Evolutionary conservation across 2,797 vertebrate species (phyloP), one percentile per base, ranked within the genome.

Genomic region (Adrianichthys oophorus): DNA sequence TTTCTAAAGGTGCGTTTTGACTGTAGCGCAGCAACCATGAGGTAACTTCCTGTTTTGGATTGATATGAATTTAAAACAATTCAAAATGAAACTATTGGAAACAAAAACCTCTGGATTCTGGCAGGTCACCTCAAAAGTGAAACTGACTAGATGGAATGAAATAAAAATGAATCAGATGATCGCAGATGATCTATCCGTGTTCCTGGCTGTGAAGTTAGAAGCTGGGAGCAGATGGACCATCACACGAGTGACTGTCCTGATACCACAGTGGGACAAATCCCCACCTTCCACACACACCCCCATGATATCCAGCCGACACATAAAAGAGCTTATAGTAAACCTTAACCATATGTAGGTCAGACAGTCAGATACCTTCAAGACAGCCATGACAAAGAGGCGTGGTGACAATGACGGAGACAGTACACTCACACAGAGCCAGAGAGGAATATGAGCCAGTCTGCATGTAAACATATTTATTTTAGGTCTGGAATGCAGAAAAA

Each of bases 311-410:
- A 56, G 48, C 53, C 48, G 4, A 70, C 61, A 72, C 62, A 72
- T 19, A 65, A 55, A 62, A 50, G 37, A 58, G 58, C 51, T 55
- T 23, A 29, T 46, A 59, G 61, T 68, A 77, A 87, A 85, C 74
- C 56, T 71, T 32, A 47, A 73, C 71, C 82, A 84, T 82, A 78
- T 85, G 87, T 82, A 80, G 82, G 86, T 85, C 82, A 81, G 72
- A 67, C 72, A 76, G 68, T 73, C 66, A 62, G 59, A 76, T 60
- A 63, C 58, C 69, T 57, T 78, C 58, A 78, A 65, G 66, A 63
- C 46, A 69, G 56, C 54, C 41, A 15, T 62, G 61, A 74, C 71
- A 74, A 78, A 82, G 67, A 83, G 59, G 62, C 46, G 56, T 52
- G 67, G 60, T 82, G 85, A 87, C 83, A 80, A 68, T 86, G 85